A percentile compares a stretch with the other conserved stretches of the same genome.
Conservation (phyloP, 2,113 vertebrate species). For the Tor tambroides region DNA sequence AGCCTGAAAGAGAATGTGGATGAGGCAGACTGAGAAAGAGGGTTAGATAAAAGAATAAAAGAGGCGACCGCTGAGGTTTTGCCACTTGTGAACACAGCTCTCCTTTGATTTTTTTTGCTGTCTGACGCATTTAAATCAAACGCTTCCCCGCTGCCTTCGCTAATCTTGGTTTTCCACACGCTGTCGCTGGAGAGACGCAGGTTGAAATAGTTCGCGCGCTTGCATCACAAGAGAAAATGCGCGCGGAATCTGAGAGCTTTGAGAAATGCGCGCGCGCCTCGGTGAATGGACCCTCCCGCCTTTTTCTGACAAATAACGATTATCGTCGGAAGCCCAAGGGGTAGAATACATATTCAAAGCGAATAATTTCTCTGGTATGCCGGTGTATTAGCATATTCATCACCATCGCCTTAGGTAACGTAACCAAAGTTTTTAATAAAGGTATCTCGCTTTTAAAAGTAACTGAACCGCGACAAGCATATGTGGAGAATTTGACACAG, state of each 20-base stretch:
- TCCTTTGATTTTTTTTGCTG: conserved; percentile 34
- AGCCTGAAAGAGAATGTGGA: conserved; percentile 26
- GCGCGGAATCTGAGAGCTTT: conserved; percentile 64
- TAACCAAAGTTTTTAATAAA: conserved; percentile 48
- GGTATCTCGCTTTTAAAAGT: conserved; percentile 48
- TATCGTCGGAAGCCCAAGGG: conserved; percentile 47
- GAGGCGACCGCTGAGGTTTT: conserved; percentile 36
- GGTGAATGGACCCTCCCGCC: conserved; percentile 39
- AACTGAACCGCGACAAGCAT: conserved; percentile 50
- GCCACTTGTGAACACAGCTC: conserved; percentile 54
- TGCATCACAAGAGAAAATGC: conserved; percentile 59
- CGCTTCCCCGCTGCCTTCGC: neutral
- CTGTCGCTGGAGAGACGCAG: conserved; percentile 10
- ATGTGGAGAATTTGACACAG: conserved; percentile 52
- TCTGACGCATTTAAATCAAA: conserved; percentile 53
- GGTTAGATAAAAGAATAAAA: conserved; percentile 42
- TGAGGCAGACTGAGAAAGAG: conserved; percentile 38
- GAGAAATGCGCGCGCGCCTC: conserved; percentile 52
- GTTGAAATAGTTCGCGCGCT: conserved; percentile 58
- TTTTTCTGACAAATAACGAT: conserved; percentile 49
- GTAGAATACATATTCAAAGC: conserved; percentile 44
- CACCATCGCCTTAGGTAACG: conserved; percentile 31
- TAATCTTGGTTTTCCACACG: conserved; percentile 17
- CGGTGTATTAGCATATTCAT: conserved; percentile 59
- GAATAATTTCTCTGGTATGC: conserved; percentile 50